phyloP scores from a whole-genome alignment of 2,797 vertebrate genomes.

The Botia kubotai region DNA sequence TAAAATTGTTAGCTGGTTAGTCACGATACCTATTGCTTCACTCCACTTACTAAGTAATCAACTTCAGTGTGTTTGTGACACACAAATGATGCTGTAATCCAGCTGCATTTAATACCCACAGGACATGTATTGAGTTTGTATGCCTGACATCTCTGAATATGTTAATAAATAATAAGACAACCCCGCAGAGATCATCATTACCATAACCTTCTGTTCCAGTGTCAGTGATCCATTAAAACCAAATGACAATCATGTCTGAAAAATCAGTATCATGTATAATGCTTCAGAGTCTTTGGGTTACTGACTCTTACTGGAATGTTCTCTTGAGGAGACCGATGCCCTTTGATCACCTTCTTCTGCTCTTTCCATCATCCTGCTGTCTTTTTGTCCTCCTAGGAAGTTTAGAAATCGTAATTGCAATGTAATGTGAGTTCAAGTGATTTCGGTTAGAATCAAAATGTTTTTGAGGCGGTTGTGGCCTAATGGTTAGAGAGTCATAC shows the following conservation, averaged over 20 bases:
- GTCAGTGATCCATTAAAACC: slow-evolving; percentile 12
- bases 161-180: slow-evolving; percentile 24
- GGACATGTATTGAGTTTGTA: background rate
- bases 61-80: too few species aligned
- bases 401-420: too few species aligned
- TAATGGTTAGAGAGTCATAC: too few species aligned
- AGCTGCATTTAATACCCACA: background rate
- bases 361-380: too few species aligned
- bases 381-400: too few species aligned
- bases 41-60: too few species aligned
- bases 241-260: slow-evolving; percentile 5
- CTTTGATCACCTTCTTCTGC: background rate
- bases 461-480: too few species aligned
- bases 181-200: background rate
- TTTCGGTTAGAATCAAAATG: too few species aligned
- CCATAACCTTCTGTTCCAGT: background rate
- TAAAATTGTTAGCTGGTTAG: too few species aligned
- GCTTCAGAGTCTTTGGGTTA: background rate
- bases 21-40: too few species aligned
- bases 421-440: too few species aligned
- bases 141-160: background rate
- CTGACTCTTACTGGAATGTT: background rate
- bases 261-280: slow-evolving; percentile 8
- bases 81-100: too few species aligned
- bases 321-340: background rate